Conservation (phyloP, 2,888 invertebrate genomes). For the Parthenolecanium corni region DNA sequence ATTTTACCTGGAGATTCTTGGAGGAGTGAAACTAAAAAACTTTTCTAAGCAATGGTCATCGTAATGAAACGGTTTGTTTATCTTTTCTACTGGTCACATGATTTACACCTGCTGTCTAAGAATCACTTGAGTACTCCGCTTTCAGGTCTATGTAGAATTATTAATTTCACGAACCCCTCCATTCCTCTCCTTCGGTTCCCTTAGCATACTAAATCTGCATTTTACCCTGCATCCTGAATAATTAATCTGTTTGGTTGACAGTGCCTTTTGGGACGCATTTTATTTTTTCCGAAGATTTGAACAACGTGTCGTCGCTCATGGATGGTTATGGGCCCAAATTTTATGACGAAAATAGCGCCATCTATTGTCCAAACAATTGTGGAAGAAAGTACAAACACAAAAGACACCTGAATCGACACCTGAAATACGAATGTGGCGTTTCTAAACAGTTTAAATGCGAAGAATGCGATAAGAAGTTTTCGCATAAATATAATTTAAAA, state of each 20-base stretch:
- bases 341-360: slow-evolving; percentile 9
- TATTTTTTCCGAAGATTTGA: background rate
- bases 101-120: no score
- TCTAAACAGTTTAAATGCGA: slow-evolving; percentile 29
- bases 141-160: no score
- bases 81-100: no score
- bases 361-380: slow-evolving; percentile 27
- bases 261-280: slow-evolving; percentile 16
- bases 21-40: no score
- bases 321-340: slow-evolving; percentile 7
- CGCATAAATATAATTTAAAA: slow-evolving; percentile 30
- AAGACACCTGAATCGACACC: slow-evolving; percentile 23
- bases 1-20: no score
- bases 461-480: slow-evolving; percentile 29
- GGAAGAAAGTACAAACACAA: slow-evolving; percentile 26
- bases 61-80: no score
- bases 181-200: no score
- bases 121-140: no score
- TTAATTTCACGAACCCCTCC: no score
- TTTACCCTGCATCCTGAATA: no score
- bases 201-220: no score
- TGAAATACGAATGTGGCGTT: slow-evolving; percentile 31
- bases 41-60: no score
- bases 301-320: background rate
- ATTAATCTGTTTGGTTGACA: slow-evolving; percentile 4